Evolutionary conservation across 2,797 vertebrate species (phyloP).

Genomic region (Pseudocheirus occidentalis): DNA sequence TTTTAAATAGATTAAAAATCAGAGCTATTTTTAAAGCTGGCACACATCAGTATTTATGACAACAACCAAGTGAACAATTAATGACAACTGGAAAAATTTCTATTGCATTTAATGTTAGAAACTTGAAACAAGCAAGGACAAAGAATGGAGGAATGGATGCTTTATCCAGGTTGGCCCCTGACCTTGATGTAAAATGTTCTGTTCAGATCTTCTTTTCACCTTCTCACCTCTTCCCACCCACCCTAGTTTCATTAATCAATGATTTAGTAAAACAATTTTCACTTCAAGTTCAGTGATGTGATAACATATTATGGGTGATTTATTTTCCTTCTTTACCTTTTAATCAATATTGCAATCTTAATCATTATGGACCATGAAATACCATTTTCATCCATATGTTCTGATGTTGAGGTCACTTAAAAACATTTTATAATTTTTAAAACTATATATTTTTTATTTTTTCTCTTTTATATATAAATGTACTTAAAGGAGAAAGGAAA

Average conservation of each 20-base stretch:
- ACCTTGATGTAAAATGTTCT: neutral
- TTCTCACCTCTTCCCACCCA: neutral
- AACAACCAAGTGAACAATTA: neutral
- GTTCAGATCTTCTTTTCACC: neutral
- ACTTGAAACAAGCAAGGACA: neutral
- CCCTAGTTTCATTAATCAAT: neutral
- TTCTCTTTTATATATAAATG: neutral
- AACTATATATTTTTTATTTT: neutral
- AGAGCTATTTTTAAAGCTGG: neutral
- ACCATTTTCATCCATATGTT: neutral
- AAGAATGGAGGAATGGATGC: neutral
- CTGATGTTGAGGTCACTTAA: neutral
- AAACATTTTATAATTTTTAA: neutral
- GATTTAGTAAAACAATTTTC: neutral
- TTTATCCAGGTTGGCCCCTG: neutral
- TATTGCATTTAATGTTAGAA: neutral
- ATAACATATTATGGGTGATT: no score
- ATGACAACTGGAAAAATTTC: neutral
- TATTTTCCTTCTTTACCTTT: neutral
- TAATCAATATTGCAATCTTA: neutral
- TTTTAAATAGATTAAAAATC: neutral
- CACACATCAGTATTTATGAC: neutral
- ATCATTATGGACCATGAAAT: neutral
- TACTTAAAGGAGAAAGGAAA: neutral
- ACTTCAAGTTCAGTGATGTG: neutral